These are phyloP conservation scores for Simalia tracyae DNA, from an alignment of 2,797 vertebrate genomes.

Conservation along the genomic window DNA sequence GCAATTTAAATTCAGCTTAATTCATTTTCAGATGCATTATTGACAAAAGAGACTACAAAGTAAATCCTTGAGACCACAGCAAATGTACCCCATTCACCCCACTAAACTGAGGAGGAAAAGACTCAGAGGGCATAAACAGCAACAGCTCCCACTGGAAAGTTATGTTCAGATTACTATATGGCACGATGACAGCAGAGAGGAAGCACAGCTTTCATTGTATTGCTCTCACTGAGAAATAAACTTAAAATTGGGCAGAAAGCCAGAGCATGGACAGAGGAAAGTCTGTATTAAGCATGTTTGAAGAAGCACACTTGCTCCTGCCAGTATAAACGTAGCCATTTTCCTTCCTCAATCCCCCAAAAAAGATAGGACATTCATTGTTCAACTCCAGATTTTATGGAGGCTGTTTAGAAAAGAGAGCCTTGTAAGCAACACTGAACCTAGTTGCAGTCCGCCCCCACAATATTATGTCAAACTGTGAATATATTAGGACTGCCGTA, in stretches of 20 bases:
- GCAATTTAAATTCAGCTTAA: neutral
- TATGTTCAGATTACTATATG: constrained; percentile 28
- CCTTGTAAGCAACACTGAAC: neutral
- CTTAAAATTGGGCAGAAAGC: constrained; percentile 59
- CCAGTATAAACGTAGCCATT: constrained; percentile 64
- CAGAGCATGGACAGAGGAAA: constrained; percentile 60
- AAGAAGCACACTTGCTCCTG: constrained; percentile 45
- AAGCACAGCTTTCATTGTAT: constrained; percentile 63
- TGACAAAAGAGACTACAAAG: neutral
- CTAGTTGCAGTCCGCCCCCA: neutral
- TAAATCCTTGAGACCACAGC: neutral
- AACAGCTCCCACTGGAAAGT: constrained; percentile 10
- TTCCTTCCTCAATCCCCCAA: neutral
- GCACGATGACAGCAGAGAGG: constrained; percentile 39
- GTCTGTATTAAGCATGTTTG: constrained; percentile 51
- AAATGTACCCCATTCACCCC: neutral
- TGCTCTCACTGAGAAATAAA: constrained; percentile 49
- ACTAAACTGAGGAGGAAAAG: neutral
- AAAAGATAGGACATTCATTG: neutral
- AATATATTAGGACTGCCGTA: neutral
- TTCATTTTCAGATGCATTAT: neutral
- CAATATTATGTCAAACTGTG: constrained; percentile 10
- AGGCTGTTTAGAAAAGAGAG: neutral
- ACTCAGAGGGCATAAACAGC: constrained; percentile 15
- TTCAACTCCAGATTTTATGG: neutral